These are phyloP conservation scores for Circaetus gallicus DNA, from an alignment of 2,113 vertebrate genomes.

Conservation along the genomic window DNA sequence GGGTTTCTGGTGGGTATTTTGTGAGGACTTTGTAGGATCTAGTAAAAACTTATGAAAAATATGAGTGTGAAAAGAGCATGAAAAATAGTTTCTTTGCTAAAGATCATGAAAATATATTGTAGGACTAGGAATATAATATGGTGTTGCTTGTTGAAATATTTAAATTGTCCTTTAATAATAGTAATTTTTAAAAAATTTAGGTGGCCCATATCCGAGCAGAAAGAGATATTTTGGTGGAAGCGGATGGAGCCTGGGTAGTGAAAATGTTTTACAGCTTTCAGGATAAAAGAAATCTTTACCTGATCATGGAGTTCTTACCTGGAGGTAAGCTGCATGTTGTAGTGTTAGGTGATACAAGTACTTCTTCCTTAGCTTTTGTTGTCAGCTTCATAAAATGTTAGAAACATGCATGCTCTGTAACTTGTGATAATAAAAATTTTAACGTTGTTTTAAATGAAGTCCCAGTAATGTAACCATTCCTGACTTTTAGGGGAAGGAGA, in stretches of 20 bases:
- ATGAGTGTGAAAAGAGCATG: not conserved
- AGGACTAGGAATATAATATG: not conserved
- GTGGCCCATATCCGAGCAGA: constrained; percentile 97
- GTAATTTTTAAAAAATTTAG: constrained; percentile 48
- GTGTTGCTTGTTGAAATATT: not conserved
- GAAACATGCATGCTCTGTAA: not conserved
- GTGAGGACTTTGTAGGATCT: not conserved
- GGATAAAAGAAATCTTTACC: constrained; percentile 97
- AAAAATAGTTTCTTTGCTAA: not conserved
- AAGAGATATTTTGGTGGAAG: constrained; percentile 96
- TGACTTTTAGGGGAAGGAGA: not conserved
- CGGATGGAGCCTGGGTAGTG: constrained; percentile 96
- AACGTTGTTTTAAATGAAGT: not conserved
- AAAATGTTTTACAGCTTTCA: constrained; percentile 99
- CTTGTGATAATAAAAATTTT: not conserved
- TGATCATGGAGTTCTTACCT: constrained; percentile 98
- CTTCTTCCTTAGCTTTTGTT: not conserved
- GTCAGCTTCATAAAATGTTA: not conserved
- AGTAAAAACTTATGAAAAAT: not conserved
- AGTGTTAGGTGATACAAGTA: not conserved
- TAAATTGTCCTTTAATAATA: not conserved
- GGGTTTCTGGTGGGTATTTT: not conserved
- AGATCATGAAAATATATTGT: not conserved
- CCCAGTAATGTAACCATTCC: not conserved
- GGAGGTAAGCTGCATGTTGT: constrained; percentile 79